A percentile compares a stretch with the other conserved stretches of the same genome.
These are phyloP conservation scores for Phlogophora meticulosa DNA, from an alignment of 2,888 invertebrate species.

Conservation along the genomic window DNA sequence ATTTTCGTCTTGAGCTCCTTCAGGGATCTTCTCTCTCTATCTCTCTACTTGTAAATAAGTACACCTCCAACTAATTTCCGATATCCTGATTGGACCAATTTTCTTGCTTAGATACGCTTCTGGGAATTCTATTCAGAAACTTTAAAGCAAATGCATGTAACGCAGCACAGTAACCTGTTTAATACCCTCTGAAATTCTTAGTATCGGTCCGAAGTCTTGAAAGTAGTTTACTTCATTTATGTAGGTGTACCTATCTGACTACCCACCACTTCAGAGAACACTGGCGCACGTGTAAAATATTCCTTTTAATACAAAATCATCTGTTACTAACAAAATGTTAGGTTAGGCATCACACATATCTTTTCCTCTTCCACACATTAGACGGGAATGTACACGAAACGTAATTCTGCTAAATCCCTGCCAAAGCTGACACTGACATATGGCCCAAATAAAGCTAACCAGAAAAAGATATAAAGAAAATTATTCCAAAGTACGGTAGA, in stretches of 20 bases:
- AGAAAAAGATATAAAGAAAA: slow-evolving; percentile 39
- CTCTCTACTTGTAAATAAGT: too few relatives aligned
- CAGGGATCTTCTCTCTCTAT: too few relatives aligned
- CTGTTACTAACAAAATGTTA: slow-evolving; percentile 22
- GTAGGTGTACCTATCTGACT: background rate
- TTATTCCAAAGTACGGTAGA: slow-evolving; percentile 16
- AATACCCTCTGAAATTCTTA: background rate
- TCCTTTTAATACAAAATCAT: slow-evolving; percentile 3
- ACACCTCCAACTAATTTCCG: too few relatives aligned
- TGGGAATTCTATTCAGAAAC: too few relatives aligned
- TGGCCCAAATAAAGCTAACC: slow-evolving; percentile 35
- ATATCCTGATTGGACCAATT: too few relatives aligned
- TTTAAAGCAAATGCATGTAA: too few relatives aligned
- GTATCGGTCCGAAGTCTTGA: background rate
- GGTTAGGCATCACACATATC: slow-evolving; percentile 30
- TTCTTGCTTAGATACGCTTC: too few relatives aligned
- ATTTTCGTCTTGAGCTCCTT: too few relatives aligned
- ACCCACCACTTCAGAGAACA: background rate
- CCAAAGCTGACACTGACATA: slow-evolving; percentile 50
- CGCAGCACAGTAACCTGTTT: too few relatives aligned
- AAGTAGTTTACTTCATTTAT: background rate
- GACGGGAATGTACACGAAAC: slow-evolving; percentile 35
- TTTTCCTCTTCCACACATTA: slow-evolving; percentile 31
- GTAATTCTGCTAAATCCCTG: slow-evolving; percentile 54
- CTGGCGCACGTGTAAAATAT: slow-evolving; percentile 1